Conservation (phyloP, 1,140 invertebrate genomes). For the Heliconius eleuchia region DNA sequence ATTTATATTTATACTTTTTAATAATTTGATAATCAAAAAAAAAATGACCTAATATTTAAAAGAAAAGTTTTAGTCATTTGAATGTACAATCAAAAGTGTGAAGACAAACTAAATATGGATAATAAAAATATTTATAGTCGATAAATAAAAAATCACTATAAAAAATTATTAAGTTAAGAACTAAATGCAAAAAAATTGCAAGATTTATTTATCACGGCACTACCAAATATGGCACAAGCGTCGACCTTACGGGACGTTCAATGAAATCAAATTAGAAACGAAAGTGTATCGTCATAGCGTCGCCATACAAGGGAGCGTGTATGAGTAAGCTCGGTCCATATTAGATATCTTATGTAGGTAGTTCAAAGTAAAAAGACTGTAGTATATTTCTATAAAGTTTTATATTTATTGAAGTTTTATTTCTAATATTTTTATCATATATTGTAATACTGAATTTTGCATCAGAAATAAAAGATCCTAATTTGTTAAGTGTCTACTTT, state of each 20-base stretch:
- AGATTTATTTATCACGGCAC: background rate
- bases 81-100: too few species aligned
- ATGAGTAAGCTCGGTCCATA: conserved; percentile 33
- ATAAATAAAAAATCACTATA: background rate
- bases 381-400: background rate
- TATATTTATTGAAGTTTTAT: background rate
- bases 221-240: conserved; percentile 14
- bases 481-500: too few species aligned
- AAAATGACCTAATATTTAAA: too few species aligned
- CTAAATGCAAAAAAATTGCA: background rate
- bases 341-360: conserved; percentile 18
- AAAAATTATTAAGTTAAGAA: background rate
- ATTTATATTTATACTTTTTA: too few species aligned
- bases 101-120: too few species aligned
- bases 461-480: too few species aligned
- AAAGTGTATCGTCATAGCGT: conserved; percentile 37
- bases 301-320: conserved; percentile 40
- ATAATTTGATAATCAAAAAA: too few species aligned
- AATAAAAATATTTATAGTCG: too few species aligned
- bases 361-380: background rate
- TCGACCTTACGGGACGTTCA: conserved; percentile 30
- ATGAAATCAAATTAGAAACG: conserved; percentile 38
- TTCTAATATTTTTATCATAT: too few species aligned
- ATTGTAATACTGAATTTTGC: too few species aligned
- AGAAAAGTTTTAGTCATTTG: too few species aligned